Evolutionary conservation across 2,797 vertebrate genomes (phyloP).

Genomic region (Odontamblyopus rebecca): DNA sequence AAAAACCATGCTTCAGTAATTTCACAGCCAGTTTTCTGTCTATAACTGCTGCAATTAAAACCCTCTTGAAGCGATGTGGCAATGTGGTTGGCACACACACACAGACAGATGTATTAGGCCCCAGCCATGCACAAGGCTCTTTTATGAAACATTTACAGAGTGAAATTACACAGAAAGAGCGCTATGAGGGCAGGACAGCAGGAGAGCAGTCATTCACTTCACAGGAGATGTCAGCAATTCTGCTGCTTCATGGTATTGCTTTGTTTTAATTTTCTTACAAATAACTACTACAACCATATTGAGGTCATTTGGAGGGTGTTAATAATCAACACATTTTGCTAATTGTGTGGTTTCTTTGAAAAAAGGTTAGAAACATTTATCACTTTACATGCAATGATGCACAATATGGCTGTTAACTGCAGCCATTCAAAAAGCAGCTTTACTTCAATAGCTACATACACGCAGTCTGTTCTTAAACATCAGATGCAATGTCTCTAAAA

Average conservation of each 20-base stretch:
- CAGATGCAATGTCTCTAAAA: too few relatives aligned
- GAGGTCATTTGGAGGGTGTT: not conserved
- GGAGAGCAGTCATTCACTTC: not conserved
- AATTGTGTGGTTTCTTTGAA: not conserved
- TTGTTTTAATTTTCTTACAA: slow-evolving; percentile 3
- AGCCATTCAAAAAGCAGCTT: too few relatives aligned
- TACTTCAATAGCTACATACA: too few relatives aligned
- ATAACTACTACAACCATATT: not conserved
- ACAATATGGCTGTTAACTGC: too few relatives aligned
- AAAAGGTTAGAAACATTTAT: too few relatives aligned
- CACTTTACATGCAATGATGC: too few relatives aligned
- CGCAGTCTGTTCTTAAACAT: too few relatives aligned
- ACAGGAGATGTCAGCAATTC: not conserved
- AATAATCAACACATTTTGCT: not conserved
- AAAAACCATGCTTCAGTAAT: slow-evolving; percentile 12
- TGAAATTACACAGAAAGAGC: slow-evolving; percentile 19
- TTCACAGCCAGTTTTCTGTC: slow-evolving; percentile 20
- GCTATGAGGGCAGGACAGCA: not conserved
- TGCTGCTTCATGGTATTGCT: not conserved
- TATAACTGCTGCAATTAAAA: slow-evolving; percentile 27
- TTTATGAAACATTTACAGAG: slow-evolving; percentile 8
- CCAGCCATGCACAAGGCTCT: slow-evolving; percentile 8
- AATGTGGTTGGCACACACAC: slow-evolving; percentile 4
- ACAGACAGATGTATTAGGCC: slow-evolving; percentile 12
- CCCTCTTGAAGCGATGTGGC: slow-evolving; percentile 7